Evolutionary conservation across 2,797 vertebrate genomes (phyloP), one percentile per base, ranked within the genome.

Genomic region (Otus scops): DNA sequence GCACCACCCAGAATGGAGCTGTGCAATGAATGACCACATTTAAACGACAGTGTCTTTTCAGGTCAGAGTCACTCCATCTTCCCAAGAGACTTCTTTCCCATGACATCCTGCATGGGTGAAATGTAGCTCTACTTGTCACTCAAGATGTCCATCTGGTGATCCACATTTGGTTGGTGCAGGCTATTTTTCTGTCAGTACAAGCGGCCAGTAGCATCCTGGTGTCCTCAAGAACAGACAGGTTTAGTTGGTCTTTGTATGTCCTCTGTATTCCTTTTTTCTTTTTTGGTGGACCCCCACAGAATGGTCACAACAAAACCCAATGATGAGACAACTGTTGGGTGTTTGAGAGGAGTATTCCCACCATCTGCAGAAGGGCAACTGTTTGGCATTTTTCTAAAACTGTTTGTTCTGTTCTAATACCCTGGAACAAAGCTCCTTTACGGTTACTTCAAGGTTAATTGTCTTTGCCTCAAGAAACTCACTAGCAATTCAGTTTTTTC

Each of bases 401-500:
- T 6, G 14, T 69, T 88, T 75, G 9, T 59, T 88, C 34, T 50
- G 11, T 92, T 96, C 50, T 76, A 79, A 78, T 17, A 73, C 5
- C 30, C 16, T 19, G 48, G 21, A 53, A 13, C 47, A 92, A 86
- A 93, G 27, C 41, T 88, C 21, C 48, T 75, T 67, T 57, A 51
- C 0, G 4, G 61, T 27, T 83, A 13, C 77, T 86, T 74, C 78
- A 57, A 59, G 84, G 28, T 70, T 73, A 91, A 60, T 48, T 45
- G 28, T 75, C 90, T 80, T 77, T 78, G 17, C 28, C 59, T 76
- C 21, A 36, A 26, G 48, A 92, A 93, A 65, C 51, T 77, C n/a
- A 27, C 10, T 21, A 30, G 41, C 36, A 60, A 78, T 45, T 88
- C 61, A 21, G 3, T 59, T 83, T 87, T 85, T 82, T 70, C 64